Conservation (phyloP, 2,797 vertebrate species). For the Lepus townsendii region DNA sequence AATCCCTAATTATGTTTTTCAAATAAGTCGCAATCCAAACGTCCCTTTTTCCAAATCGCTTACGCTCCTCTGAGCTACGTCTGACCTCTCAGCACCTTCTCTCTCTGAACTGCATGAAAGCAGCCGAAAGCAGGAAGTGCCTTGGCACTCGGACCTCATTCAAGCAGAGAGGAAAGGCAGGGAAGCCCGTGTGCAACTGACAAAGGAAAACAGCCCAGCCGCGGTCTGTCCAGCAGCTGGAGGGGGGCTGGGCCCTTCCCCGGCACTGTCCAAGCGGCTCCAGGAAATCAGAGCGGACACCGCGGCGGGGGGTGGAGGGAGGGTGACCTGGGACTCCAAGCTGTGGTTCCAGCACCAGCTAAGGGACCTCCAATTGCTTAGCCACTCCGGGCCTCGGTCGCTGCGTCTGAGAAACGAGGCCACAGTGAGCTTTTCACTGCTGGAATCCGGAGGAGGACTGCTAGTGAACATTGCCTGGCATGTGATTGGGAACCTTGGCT, state of each 20-base stretch:
- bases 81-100: constrained; percentile 54
- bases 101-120: constrained; percentile 18
- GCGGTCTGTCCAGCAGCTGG: neutral
- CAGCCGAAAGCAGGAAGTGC: constrained; percentile 81
- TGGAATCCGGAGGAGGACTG: neutral
- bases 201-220: constrained; percentile 82
- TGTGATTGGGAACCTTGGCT: neutral
- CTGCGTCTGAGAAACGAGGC: neutral
- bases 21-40: constrained; percentile 61
- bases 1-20: constrained; percentile 71
- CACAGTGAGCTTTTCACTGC: neutral
- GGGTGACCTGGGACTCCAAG: neutral
- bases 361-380: neutral
- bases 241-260: constrained; percentile 68
- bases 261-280: neutral
- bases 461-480: neutral
- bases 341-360: neutral
- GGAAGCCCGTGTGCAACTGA: constrained; percentile 81
- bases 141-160: constrained; percentile 78
- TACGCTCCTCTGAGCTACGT: neutral
- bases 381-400: neutral
- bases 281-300: constrained; percentile 30
- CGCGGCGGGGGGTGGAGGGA: neutral
- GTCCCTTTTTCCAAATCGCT: constrained; percentile 65
- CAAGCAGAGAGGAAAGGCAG: constrained; percentile 80